Evolutionary conservation across 2,888 invertebrate genomes (phyloP).

Genomic region (Philonicus albiceps): DNA sequence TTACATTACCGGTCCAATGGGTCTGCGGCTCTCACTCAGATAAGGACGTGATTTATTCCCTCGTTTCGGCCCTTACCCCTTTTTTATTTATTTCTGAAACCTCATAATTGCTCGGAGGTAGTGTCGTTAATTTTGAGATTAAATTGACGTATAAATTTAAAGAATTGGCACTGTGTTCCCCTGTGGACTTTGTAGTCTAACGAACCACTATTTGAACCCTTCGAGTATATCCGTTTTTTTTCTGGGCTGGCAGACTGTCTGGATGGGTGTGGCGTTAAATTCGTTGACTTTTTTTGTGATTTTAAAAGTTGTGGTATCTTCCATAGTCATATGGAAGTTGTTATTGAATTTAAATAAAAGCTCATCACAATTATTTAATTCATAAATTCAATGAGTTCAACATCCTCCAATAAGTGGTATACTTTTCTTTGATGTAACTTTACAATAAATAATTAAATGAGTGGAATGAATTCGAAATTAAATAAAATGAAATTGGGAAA

Average conservation of each 20-base stretch:
- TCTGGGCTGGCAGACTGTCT: background rate
- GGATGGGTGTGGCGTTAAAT: background rate
- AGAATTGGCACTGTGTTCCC: background rate
- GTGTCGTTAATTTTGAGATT: background rate
- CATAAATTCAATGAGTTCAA: too few species aligned
- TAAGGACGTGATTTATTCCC: background rate
- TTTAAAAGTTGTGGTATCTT: background rate
- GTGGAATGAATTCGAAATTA: too few species aligned
- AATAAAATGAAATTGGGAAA: too few species aligned
- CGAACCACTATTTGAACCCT: background rate
- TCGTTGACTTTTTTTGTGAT: background rate
- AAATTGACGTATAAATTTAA: background rate
- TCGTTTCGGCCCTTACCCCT: background rate
- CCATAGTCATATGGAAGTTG: too few species aligned
- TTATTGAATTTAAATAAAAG: background rate
- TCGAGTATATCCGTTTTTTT: background rate
- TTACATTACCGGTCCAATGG: background rate
- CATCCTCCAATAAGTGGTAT: too few species aligned
- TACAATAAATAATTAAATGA: too few species aligned
- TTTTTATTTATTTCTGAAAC: background rate
- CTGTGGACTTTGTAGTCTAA: background rate
- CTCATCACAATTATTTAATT: too few species aligned
- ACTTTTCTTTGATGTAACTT: too few species aligned
- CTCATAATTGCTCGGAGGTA: background rate
- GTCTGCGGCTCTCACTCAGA: background rate